Evolutionary conservation across 2,113 vertebrate genomes (phyloP).

Genomic region (Zootoca vivipara): DNA sequence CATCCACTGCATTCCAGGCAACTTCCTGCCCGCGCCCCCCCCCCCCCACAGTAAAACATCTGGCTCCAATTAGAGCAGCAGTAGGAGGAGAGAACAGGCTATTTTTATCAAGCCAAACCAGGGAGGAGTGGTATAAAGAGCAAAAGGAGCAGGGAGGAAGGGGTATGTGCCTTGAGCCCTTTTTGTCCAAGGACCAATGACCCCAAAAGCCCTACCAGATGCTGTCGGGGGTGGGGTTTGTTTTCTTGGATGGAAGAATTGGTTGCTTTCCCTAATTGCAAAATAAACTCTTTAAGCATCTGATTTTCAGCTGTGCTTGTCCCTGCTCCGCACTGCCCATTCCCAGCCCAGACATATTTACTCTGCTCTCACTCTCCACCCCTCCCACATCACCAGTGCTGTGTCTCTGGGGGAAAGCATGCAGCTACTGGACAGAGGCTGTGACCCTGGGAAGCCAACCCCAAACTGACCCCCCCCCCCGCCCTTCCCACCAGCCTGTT

Average conservation of each 20-base stretch:
- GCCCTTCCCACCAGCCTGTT: fast-evolving
- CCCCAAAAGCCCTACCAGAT: neutral
- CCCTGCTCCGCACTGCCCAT: fast-evolving
- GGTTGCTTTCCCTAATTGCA: neutral
- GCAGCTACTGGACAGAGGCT: neutral
- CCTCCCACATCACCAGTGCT: neutral
- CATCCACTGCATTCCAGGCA: constrained; percentile 44
- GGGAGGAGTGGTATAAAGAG: constrained; percentile 16
- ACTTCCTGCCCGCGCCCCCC: constrained; percentile 13
- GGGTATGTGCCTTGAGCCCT: neutral
- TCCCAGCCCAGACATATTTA: neutral
- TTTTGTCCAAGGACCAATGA: neutral
- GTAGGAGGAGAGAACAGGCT: constrained; percentile 61
- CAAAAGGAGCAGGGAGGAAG: too few relatives aligned
- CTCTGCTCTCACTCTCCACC: too few relatives aligned
- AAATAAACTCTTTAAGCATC: neutral
- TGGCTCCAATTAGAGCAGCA: constrained; percentile 69
- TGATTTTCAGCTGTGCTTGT: neutral
- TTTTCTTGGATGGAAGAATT: too few relatives aligned
- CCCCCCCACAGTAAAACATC: constrained; percentile 67
- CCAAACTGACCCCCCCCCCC: neutral
- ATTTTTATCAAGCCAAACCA: constrained; percentile 70
- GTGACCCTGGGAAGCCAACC: too few relatives aligned
- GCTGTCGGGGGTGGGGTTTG: neutral
- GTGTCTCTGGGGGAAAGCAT: neutral